Evolutionary conservation across 2,888 invertebrate species (phyloP).

Genomic region (Tethea ocularis): DNA sequence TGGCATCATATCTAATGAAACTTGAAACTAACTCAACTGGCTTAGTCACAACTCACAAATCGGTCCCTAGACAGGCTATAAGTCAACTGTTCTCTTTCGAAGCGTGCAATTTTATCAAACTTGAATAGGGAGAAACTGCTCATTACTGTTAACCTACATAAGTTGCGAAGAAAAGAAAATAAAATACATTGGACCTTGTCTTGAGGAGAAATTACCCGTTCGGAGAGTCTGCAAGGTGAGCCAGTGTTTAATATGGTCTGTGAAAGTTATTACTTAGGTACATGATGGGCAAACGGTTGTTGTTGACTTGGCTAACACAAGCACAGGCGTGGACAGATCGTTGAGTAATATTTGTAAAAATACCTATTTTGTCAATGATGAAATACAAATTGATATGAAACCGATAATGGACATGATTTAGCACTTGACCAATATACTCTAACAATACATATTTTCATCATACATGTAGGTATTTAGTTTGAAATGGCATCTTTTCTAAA

Average conservation of each 20-base stretch:
- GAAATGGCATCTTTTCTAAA: too few species aligned
- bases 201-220: slow-evolving; percentile 71
- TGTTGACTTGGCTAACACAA: slow-evolving; percentile 12
- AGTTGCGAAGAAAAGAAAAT: slow-evolving; percentile 77
- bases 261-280: slow-evolving; percentile 69
- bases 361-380: background rate
- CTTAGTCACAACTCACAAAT: slow-evolving; percentile 32
- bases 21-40: slow-evolving; percentile 45
- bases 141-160: slow-evolving; percentile 72
- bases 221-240: slow-evolving; percentile 63
- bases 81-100: slow-evolving; percentile 53
- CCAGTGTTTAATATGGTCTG: slow-evolving; percentile 63
- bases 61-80: slow-evolving; percentile 42
- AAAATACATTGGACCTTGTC: slow-evolving; percentile 68
- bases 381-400: background rate
- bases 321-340: background rate
- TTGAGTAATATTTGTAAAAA: slow-evolving; percentile 7
- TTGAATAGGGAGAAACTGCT: slow-evolving; percentile 68
- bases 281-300: slow-evolving; percentile 21
- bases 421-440: slow-evolving; percentile 6
- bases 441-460: background rate
- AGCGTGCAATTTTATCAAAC: slow-evolving; percentile 63
- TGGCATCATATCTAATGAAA: slow-evolving; percentile 40
- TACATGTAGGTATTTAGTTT: background rate
- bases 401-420: background rate